Conservation (phyloP, 2,888 invertebrate species). For the Cotesia congregata region DNA sequence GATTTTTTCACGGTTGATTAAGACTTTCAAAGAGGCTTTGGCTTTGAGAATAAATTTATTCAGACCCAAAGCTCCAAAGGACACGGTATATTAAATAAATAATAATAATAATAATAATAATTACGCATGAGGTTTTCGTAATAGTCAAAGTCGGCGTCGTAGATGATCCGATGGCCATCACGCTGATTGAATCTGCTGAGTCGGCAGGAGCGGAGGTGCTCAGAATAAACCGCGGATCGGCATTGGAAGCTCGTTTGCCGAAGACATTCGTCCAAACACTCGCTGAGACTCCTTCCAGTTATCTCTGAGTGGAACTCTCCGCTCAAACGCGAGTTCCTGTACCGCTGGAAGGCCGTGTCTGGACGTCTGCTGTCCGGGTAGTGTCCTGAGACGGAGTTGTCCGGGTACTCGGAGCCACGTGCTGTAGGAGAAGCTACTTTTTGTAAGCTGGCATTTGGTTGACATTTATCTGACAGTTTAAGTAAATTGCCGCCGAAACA, state of each 20-base stretch:
- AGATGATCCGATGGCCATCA: constrained; percentile 89
- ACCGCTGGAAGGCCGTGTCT: constrained; percentile 90
- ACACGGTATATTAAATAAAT: background rate
- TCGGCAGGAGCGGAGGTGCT: constrained; percentile 86
- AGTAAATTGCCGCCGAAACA: constrained; percentile 34
- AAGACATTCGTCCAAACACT: constrained; percentile 91
- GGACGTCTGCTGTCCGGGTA: constrained; percentile 86
- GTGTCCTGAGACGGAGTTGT: constrained; percentile 88
- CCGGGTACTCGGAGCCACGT: constrained; percentile 89
- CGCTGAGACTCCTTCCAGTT: constrained; percentile 88
- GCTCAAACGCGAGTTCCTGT: constrained; percentile 87
- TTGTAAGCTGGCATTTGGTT: constrained; percentile 53
- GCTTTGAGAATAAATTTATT: background rate
- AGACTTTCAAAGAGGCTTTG: background rate
- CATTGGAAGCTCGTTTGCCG: constrained; percentile 92
- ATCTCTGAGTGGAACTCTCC: constrained; percentile 93
- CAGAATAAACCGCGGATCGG: constrained; percentile 90
- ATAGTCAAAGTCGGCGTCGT: constrained; percentile 93
- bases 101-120: constrained; percentile 58
- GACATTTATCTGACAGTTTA: constrained; percentile 36
- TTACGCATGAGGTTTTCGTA: constrained; percentile 94
- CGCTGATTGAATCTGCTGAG: constrained; percentile 89
- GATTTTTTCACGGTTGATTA: background rate
- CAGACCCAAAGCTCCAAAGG: too few species aligned
- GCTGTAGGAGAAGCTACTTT: constrained; percentile 72